Conservation (phyloP, 2,113 vertebrate species). For the Larimichthys polyactis region DNA sequence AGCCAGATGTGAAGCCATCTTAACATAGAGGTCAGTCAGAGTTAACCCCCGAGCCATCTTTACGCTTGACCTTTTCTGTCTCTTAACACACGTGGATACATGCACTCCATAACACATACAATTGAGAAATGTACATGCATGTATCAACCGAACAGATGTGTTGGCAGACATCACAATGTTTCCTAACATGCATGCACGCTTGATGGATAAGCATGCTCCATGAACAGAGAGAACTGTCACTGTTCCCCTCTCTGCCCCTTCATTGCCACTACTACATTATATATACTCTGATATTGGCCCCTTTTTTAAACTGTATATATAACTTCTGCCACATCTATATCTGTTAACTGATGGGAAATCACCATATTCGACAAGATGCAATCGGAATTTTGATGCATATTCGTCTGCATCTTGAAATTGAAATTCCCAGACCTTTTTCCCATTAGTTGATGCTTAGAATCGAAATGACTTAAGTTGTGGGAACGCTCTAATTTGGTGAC, state of each 20-base stretch:
- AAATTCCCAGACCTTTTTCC: neutral
- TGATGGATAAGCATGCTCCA: neutral
- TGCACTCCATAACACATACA: neutral
- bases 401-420: neutral
- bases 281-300: neutral
- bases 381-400: neutral
- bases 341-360: neutral
- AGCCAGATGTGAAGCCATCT: neutral
- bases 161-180: neutral
- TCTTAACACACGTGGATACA: neutral
- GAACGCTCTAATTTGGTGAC: too few relatives aligned
- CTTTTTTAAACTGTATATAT: neutral
- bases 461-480: too few relatives aligned
- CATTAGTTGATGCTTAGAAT: too few relatives aligned
- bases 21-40: neutral
- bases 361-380: neutral
- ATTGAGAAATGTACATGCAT: constrained; percentile 7
- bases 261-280: neutral
- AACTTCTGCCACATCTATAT: neutral
- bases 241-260: neutral
- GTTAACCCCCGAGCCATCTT: constrained; percentile 12
- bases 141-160: constrained; percentile 29
- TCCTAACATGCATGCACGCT: constrained; percentile 2
- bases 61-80: neutral
- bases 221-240: neutral